A percentile compares a stretch with the other conserved stretches of the same genome.
Conservation (phyloP, 1,140 invertebrate species). For the Geopemphigus sp. region DNA sequence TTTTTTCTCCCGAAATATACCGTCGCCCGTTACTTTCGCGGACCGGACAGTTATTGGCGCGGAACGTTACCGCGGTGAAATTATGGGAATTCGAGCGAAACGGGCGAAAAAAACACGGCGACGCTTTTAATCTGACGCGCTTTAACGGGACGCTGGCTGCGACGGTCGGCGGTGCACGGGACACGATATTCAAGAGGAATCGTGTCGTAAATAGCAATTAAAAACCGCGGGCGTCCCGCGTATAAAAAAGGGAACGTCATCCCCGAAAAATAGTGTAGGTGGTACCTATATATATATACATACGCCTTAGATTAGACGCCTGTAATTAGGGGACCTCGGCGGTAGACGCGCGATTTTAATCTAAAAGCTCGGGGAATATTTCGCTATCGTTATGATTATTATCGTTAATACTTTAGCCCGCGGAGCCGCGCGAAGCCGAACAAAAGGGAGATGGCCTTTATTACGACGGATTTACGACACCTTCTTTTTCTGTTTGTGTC, state of each 20-base stretch:
- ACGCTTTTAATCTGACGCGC: slow-evolving; percentile 29
- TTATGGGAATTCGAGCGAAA: slow-evolving; percentile 21
- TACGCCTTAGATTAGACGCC: slow-evolving; percentile 15
- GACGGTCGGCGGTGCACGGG: not conserved
- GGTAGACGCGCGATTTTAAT: slow-evolving; percentile 24
- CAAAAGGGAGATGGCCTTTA: slow-evolving; percentile 23
- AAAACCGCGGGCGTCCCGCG: slow-evolving; percentile 37
- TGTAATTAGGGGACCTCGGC: slow-evolving; percentile 21
- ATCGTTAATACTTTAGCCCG: slow-evolving; percentile 31
- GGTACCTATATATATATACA: no score
- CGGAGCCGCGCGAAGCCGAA: not conserved
- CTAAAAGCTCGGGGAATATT: slow-evolving; percentile 46
- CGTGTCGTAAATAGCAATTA: slow-evolving; percentile 49
- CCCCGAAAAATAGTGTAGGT: slow-evolving; percentile 9
- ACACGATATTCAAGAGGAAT: slow-evolving; percentile 2
- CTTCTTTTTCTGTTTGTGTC: slow-evolving; percentile 13
- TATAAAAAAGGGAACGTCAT: slow-evolving; percentile 1
- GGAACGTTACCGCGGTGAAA: slow-evolving; percentile 20
- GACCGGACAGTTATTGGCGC: slow-evolving; percentile 17
- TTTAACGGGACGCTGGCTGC: not conserved
- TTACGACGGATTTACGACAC: slow-evolving; percentile 49
- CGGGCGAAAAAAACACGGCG: no score
- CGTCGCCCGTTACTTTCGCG: not conserved
- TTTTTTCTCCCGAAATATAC: not conserved
- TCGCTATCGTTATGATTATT: slow-evolving; percentile 34